Evolutionary conservation across 2,797 vertebrate species (phyloP).

Genomic region (Argya squamiceps): DNA sequence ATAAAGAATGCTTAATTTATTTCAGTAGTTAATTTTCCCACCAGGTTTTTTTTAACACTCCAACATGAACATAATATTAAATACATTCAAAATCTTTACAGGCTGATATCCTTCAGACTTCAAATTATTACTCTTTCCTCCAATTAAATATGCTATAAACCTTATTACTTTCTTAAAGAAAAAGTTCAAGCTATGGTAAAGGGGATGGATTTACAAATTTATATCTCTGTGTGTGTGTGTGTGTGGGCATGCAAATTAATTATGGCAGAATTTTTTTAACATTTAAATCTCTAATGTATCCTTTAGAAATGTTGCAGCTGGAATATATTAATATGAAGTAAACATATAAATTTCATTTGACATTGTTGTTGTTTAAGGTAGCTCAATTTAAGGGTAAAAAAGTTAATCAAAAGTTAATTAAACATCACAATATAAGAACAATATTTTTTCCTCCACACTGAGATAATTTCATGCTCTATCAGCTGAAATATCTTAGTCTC

Average conservation of each 20-base stretch:
- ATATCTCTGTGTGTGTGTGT: rapidly evolving
- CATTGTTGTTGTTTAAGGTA: background rate
- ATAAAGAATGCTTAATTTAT: background rate
- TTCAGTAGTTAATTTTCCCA: background rate
- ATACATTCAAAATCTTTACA: background rate
- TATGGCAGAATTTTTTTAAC: background rate
- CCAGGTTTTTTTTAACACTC: background rate
- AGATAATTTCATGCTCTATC: background rate
- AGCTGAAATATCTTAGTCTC: background rate
- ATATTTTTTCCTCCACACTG: background rate
- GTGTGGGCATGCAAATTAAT: background rate
- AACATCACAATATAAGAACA: background rate
- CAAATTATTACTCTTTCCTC: background rate
- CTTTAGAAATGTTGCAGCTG: background rate
- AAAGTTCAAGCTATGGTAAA: background rate
- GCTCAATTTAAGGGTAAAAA: background rate
- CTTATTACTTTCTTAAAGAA: background rate
- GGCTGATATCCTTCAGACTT: background rate
- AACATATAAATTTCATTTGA: background rate
- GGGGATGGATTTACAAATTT: background rate
- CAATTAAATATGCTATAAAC: background rate
- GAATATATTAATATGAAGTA: background rate
- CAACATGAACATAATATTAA: background rate
- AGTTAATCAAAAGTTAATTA: background rate
- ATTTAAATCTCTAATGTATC: background rate